Evolutionary conservation across 2,888 invertebrate genomes (phyloP), one percentile per base, ranked within the genome.

Genomic region (Cheilosia urbana): DNA sequence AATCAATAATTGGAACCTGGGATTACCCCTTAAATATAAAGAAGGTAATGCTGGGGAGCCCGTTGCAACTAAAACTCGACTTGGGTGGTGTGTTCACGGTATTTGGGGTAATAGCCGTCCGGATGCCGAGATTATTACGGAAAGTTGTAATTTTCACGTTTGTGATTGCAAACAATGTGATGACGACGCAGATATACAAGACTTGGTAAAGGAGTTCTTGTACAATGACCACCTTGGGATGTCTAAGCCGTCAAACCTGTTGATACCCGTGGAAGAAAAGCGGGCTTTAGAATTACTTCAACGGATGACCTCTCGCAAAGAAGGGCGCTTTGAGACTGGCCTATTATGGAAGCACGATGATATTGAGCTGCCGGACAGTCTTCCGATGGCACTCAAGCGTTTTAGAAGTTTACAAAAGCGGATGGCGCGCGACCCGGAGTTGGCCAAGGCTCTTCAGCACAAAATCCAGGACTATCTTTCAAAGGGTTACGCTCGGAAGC

Each of bases 401-500:
- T 34, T 34, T 34, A 34, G 34, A 34, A 34, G 34, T 34, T 11
- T 34, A 3, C 34, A 37, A 17, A 51, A 17, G 4, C 49, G 51
- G 1, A 60, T 71, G 60, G 9, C 2, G 21, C 24, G 15, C 4
- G 34, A 69, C 15, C 47, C 69, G 9, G 34, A 57, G n/a, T 47
- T 69, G 45, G 49, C 71, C 21, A 30, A 47, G 40, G 30, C 13
- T 34, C 71, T 71, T 24, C 4, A 51, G 34, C 11, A 13, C 5
- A 62, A 72, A 62, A 72, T 72, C 1, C 13, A 62, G 40, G 72
- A 62, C 13, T 71, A 49, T 27, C 24, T 71, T 6, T 45, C n/a
- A 11, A 69, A 69, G 34, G 45, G 47, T 7, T 71, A 60, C 9
- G 58, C 69, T 3, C 60, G 49, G 3, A 71, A 58, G 58, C 4